Evolutionary conservation across 2,797 vertebrate genomes (phyloP).

Genomic region (Fundulus diaphanus): DNA sequence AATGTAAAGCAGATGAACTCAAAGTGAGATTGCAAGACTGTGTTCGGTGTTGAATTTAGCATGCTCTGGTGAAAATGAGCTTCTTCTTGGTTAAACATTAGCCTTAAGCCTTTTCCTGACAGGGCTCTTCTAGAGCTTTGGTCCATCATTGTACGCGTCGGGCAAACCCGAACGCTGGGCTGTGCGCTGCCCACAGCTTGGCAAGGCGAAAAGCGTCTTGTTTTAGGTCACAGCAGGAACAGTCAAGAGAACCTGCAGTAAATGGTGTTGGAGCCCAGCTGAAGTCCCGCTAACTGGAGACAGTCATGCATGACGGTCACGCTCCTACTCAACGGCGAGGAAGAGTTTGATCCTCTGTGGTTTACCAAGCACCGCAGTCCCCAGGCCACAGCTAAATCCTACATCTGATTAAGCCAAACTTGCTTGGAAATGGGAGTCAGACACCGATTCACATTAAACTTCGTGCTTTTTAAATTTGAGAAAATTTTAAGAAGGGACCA

Average conservation of each 20-base stretch:
- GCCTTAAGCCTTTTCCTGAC: too few relatives aligned
- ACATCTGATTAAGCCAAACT: constrained; percentile 35
- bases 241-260: background rate
- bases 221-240: background rate
- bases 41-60: background rate
- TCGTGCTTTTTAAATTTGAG: constrained; percentile 8
- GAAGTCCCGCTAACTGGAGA: constrained; percentile 18
- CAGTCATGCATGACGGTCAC: constrained; percentile 21
- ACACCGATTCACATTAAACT: constrained; percentile 34
- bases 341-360: constrained; percentile 18
- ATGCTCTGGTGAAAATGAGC: background rate
- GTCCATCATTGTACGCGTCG: background rate
- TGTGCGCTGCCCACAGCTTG: background rate
- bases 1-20: background rate
- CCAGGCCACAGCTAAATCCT: constrained; percentile 6
- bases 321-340: constrained; percentile 32
- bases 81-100: background rate
- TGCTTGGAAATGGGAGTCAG: constrained; percentile 16
- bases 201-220: constrained; percentile 3
- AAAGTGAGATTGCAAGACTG: too few relatives aligned
- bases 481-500: constrained; percentile 25
- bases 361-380: constrained; percentile 17
- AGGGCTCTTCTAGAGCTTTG: background rate
- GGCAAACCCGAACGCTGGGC: background rate
- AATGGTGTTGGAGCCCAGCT: constrained; percentile 28